Conservation (phyloP, 2,113 vertebrate species). For the Crotalus tigris region DNA sequence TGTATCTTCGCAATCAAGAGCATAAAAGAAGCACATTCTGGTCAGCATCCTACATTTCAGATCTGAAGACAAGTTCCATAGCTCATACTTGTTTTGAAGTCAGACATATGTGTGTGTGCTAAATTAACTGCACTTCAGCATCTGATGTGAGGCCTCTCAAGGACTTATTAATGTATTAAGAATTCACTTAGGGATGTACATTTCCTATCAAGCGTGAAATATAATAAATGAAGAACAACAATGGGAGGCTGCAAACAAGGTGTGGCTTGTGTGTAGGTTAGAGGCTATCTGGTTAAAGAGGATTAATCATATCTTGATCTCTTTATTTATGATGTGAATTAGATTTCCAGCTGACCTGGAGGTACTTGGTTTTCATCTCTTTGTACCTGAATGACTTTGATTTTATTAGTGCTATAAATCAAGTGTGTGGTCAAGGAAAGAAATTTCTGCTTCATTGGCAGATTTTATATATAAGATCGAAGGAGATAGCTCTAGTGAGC, state of each 20-base stretch:
- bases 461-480: neutral
- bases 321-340: constrained; percentile 17
- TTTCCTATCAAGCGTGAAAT: neutral
- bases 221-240: neutral
- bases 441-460: constrained; percentile 20
- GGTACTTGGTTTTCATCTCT: constrained; percentile 12
- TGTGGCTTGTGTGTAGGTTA: neutral
- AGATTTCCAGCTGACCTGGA: constrained; percentile 17
- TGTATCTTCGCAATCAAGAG: neutral
- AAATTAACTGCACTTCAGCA: neutral
- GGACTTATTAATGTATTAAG: neutral
- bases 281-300: neutral
- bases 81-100: neutral
- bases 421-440: constrained; percentile 20
- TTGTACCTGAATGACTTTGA: constrained; percentile 20
- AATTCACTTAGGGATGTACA: neutral
- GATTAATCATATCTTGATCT: constrained; percentile 26
- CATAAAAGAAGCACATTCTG: neutral
- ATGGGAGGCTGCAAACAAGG: neutral
- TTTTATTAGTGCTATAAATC: constrained; percentile 34
- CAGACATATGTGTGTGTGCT: neutral
- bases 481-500: neutral
- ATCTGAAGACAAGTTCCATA: neutral
- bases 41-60: neutral
- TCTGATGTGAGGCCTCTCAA: neutral